Base-by-base conservation (phyloP, 1,140 invertebrate genomes). In the Bombus picipes region DNA sequence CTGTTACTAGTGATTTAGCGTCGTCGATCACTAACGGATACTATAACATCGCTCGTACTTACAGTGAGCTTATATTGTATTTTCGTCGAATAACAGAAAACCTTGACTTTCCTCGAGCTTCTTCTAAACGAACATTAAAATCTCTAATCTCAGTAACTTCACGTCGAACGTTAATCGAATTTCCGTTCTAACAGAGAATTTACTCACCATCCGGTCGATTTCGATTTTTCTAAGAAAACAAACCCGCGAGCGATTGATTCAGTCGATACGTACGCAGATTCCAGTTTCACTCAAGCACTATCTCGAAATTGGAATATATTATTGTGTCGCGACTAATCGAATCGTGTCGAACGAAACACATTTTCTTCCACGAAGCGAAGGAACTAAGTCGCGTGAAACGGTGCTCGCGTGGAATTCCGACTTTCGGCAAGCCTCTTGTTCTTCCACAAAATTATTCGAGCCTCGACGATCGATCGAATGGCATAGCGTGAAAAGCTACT, bases 251-350 rank as follows among this genome's bases (percentile, higher is more conserved):
- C 37, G 32, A 43, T 53, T 12, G 6, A 74, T 28, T 41, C 10
- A 4, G 22, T 43, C 76, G 59, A 66, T 66, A 78, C 71, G 41
- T 22, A 15, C n/a, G 10, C n/a, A 15, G 39, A 22, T 59, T 81
- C 37, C 80, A n/a, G n/a, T 73, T 81, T 43, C 41, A 9, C n/a
- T 71, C 47, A 62, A 83, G 65, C 65, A 41, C 41, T 37, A 13
- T 8, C 65, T 43, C 62, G 81, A 57, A 66, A 53, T 62, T 41
- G 41, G 53, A 34, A 15, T 74, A 57, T n/a, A 37, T 76, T 77
- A 53, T 1, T 47, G 75, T 78, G 75, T 32, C 81, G 28, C n/a
- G 74, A n/a, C 75, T 66, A n/a, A 83, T 83, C 59, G 81, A 82
- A 74, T 82, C 62, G 81, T 81, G 70, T 72, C 74, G 59, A 68